Evolutionary conservation across 2,113 vertebrate species (phyloP).

Genomic region (Jacana jacana): DNA sequence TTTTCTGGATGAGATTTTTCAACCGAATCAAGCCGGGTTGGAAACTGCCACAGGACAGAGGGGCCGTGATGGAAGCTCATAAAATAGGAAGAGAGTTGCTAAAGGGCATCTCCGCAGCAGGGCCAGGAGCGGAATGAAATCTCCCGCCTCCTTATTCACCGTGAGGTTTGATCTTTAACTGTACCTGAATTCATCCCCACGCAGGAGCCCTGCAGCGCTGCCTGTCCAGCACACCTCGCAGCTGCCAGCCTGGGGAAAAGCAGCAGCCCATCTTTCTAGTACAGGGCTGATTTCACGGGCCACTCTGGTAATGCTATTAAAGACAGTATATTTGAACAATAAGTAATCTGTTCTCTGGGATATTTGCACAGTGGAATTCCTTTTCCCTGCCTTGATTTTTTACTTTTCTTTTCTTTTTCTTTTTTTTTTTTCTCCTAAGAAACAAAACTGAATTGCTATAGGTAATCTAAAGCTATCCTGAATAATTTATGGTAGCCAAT

Average conservation of each 20-base stretch:
- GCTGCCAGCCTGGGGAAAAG: conserved; percentile 33
- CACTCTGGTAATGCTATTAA: conserved; percentile 63
- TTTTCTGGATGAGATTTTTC: background rate
- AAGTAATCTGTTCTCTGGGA: conserved; percentile 43
- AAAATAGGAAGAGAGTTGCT: background rate
- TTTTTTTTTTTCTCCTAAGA: background rate
- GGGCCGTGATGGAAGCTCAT: background rate
- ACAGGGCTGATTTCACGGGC: background rate
- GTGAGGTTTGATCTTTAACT: background rate
- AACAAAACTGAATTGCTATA: background rate
- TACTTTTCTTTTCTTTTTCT: background rate
- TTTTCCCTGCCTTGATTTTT: background rate
- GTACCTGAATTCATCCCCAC: background rate
- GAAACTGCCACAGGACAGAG: background rate
- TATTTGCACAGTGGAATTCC: background rate
- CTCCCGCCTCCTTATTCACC: background rate
- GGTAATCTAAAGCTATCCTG: background rate
- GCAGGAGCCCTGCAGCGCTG: background rate
- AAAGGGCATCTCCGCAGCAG: background rate
- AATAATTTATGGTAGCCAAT: background rate
- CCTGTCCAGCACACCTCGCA: conserved; percentile 38
- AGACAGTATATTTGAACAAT: conserved; percentile 19
- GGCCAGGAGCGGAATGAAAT: background rate
- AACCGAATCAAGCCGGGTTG: background rate
- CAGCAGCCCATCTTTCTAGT: conserved; percentile 54